A percentile compares a stretch with the other conserved stretches of the same genome.
Evolutionary conservation across 2,888 invertebrate genomes (phyloP).

Genomic region (Glyphotaelius pellucidus): DNA sequence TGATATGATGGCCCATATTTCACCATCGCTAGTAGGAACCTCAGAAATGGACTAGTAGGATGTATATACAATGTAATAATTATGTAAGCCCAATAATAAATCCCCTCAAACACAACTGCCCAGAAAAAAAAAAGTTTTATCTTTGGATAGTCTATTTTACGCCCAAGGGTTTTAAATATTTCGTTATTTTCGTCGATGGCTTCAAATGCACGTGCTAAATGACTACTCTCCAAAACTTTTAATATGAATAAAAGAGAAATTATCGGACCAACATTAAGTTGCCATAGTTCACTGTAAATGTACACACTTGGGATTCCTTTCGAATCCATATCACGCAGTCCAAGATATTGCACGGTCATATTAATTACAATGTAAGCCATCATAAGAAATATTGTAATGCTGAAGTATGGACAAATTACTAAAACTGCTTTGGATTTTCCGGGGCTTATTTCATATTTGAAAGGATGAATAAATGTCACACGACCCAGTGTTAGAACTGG

Average conservation of each 20-base stretch:
- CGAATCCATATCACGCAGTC: neutral
- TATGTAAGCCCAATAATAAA: neutral
- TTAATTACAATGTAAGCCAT: neutral
- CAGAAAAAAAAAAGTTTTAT: neutral
- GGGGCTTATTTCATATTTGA: neutral
- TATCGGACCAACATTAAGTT: neutral
- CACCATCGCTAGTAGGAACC: neutral
- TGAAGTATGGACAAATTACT: neutral
- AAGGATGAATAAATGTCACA: neutral
- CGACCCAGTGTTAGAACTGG: neutral
- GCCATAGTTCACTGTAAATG: neutral
- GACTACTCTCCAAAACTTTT: neutral
- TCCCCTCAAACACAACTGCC: neutral
- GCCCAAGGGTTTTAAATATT: neutral
- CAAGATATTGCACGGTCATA: neutral
- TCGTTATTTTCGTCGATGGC: neutral
- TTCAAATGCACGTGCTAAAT: neutral
- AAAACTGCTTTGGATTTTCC: neutral
- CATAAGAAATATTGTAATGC: neutral
- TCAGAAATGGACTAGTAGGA: neutral
- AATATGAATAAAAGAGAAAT: neutral
- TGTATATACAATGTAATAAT: neutral
- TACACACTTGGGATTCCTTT: neutral
- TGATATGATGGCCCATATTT: neutral
- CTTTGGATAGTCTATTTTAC: neutral